Evolutionary conservation across 2,888 invertebrate species (phyloP).

Genomic region (Eledona agricola): DNA sequence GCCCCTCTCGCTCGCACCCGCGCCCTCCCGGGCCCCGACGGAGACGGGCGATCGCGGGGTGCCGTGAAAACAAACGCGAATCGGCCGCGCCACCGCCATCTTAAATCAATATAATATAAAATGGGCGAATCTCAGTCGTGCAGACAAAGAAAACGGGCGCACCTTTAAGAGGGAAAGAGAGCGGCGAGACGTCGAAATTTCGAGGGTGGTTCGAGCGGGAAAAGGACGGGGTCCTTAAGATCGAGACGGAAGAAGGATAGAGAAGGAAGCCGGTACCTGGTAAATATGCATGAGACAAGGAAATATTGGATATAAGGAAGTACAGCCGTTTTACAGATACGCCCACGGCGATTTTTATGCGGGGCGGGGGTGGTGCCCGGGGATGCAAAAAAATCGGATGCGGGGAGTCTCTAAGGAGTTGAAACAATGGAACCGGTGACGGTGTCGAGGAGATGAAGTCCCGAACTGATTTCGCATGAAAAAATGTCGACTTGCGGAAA

Average conservation of each 20-base stretch:
- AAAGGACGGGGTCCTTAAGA: constrained; percentile 45
- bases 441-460: too few relatives aligned
- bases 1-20: constrained; percentile 3
- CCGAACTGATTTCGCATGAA: too few relatives aligned
- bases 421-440: too few relatives aligned
- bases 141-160: constrained; percentile 59
- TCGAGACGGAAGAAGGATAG: constrained; percentile 35
- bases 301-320: constrained; percentile 61
- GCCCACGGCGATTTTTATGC: constrained; percentile 50
- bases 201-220: constrained; percentile 21
- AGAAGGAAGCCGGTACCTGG: constrained; percentile 52
- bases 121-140: constrained; percentile 61
- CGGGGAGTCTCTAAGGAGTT: too few relatives aligned
- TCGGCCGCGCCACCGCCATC: constrained; percentile 33
- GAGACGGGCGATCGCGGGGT: constrained; percentile 10
- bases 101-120: constrained; percentile 59
- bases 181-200: constrained; percentile 21
- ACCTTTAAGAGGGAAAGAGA: constrained; percentile 57
- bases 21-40: background rate
- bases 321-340: constrained; percentile 59
- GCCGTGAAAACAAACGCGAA: constrained; percentile 15
- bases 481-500: too few relatives aligned
- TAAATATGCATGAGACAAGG: constrained; percentile 61
- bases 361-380: constrained; percentile 12
- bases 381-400: too few relatives aligned